Base-by-base conservation (phyloP, 2,888 invertebrate species). In the Coremacera marginata region DNA sequence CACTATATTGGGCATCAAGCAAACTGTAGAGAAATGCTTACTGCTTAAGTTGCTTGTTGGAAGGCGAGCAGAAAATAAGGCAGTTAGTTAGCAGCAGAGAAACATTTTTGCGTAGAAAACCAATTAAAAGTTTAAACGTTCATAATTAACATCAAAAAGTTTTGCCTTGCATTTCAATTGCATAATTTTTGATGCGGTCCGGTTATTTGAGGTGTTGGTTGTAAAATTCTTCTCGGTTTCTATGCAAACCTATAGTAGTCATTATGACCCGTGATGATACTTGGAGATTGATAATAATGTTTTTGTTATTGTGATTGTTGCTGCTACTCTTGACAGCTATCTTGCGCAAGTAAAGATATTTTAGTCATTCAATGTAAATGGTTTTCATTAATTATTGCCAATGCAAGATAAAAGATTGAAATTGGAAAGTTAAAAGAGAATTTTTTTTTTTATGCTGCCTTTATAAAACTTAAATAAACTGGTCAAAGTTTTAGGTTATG, bases 111-210 rank as follows among this genome's bases (percentile, higher is more conserved):
- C 60, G 60, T 60, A 22, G 60, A 57, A 57, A 71, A 71, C 60
- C 71, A 60, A 60, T 71, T 71, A 71, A 60, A 71, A 71, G 44
- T 71, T 71, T 37, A 71, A 71, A 60, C 44, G 57, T 51, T 71
- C 57, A 60, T 71, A 71, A 71, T 71, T 71, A 71, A 71, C 71
- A 71, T 71, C 25, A 60, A 34, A 44, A 71, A 71, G 25, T 71
- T 71, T 71, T 22, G 60, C 60, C 57, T 71, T 71, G 25, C 55
- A 55, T 55, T 55, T 70, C 70, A 70, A 55, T 55, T 34, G 55
- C 34, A 55, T 70, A 34, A 51, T 25, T 31, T 70, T 55, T 11
- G 55, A 55, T 52, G 55, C 55, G 55, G 70, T 51, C 68, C 67
- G 27, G 51, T 7, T 27, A 5, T 0, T 5, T 37, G 5, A 44